Evolutionary conservation across 30 jellyfish, hydroid and myxozoan genomes (phyloP), one percentile per base, ranked within the genome.

Genomic region (Catostylus mosaicus): DNA sequence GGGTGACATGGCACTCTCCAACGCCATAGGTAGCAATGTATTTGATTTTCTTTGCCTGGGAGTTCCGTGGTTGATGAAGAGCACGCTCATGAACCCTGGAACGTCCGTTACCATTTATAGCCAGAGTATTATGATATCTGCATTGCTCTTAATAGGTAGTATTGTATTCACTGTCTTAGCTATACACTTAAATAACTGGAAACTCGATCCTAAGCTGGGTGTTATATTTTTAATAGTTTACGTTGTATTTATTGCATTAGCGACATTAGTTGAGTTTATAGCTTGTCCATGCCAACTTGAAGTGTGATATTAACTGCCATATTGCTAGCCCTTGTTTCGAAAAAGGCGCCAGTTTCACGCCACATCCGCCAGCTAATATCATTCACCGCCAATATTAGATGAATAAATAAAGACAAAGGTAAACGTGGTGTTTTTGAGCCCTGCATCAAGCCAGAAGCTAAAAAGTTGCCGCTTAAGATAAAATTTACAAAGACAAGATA

Each of bases 31-130:
- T 20, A 90, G 98, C 52, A 96, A 96, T 72, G 98, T 96, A 37
- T 96, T 96, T 74, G 99, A 96, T 60, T 90, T 95, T 97, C 70
- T 95, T 26, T 95, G 99, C 74, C 67, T 95, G 46, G 99, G 99
- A 11, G 80, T 95, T 12, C 99, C 99, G 52, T 95, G 99, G 99
- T 68, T 95, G 30, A 46, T 95, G 89, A 95, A 89, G 84, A 85
- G 99, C 16, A 80, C 98, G 6, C 24, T 95, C 14, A 57, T 95
- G 76, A 89, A 95, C 37, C 98, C 99, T 19, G 92, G 94, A 23
- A 80, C 92, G 2, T 22, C 83, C 52, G 96, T 95, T 60, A 80
- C 77, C 46, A 95, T 95, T 18, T 98, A 90, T 52, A 85, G 96
- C 47, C 93, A 86, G 40, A 84, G 97, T 45, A 87, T 89, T 33